Evolutionary conservation across 2,888 invertebrate genomes (phyloP), one percentile per base, ranked within the genome.

Genomic region (Rosalia funebris): DNA sequence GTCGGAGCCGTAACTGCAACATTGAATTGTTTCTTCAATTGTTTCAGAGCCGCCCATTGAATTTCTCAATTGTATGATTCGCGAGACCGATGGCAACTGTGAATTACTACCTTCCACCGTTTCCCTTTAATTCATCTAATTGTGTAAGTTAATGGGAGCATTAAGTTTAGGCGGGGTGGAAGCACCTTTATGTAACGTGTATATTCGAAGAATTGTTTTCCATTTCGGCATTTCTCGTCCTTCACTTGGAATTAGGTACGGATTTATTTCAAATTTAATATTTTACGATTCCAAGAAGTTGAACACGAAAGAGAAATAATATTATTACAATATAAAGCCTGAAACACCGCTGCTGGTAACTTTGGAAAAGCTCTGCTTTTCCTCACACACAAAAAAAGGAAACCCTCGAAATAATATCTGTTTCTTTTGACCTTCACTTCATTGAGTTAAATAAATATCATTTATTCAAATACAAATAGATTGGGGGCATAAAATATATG

Each of bases 61-160:
- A 75, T 73, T 73, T 69, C 71, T 66, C 72, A 71, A 74, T 75
- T 75, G 73, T 74, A 63, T 70, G 71, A 72, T 66, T 70, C 63
- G 63, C 63, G 69, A 62, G 69, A 71, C 71, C 69, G 71, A 74
- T 72, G 74, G 72, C 74, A 68, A 71, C 66, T 66, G 71, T 66
- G 71, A 74, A 74, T 75, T 75, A 72, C 74, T 71, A 71, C 73
- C 73, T 72, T 72, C 71, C 67, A 65, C 66, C 68, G 66, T 69
- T 71, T 67, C 67, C 65, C 61, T 62, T 63, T 63, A 65, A 69
- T 68, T 69, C 69, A 69, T 69, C 71, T 73, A 74, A 74, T 73
- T 75, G 72, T 72, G 69, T 74, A 73, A 74, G 74, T 73, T 72
- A 73, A 73, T 68, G 69, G 71, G 45, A 55, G 63, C 55, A 62